Percentiles rank a stretch among this genome's conserved stretches.
phyloP scores from a whole-genome alignment of 2,113 vertebrate genomes.

The Gallinago undulata region DNA sequence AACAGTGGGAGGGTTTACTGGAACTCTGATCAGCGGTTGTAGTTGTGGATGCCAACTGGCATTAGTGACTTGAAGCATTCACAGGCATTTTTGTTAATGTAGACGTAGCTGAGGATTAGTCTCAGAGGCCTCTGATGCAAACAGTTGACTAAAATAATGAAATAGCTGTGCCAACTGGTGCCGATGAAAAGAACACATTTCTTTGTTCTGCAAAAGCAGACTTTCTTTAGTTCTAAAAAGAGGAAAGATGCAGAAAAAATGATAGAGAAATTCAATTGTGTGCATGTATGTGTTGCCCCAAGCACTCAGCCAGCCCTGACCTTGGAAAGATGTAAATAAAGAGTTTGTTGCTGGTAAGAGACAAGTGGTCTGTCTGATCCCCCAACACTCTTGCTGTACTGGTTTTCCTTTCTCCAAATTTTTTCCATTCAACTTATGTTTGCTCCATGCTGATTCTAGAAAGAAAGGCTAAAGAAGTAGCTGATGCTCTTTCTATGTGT shows the following conservation, averaged over 20 bases:
- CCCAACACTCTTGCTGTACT: accelerated
- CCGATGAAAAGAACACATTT: not conserved
- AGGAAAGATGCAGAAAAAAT: not conserved
- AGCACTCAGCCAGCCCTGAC: not conserved
- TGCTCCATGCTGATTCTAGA: not conserved
- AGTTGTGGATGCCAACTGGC: not conserved
- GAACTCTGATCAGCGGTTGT: not conserved
- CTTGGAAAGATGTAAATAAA: not conserved
- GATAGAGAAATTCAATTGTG: not conserved
- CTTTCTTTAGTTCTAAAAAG: not conserved
- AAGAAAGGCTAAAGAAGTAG: not conserved
- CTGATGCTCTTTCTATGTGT: not conserved
- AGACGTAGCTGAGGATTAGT: not conserved
- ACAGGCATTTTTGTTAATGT: not conserved
- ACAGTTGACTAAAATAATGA: not conserved
- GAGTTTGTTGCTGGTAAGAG: not conserved
- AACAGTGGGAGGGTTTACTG: not conserved
- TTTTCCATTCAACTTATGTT: not conserved
- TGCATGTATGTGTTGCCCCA: not conserved
- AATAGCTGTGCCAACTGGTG: not conserved
- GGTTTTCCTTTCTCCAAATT: not conserved
- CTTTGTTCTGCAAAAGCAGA: not conserved
- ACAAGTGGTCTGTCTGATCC: not conserved
- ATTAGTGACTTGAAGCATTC: not conserved
- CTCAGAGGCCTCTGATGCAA: not conserved